These are phyloP conservation scores for Ganaspis sp. DNA, from an alignment of 1,140 invertebrate genomes.

Conservation along the genomic window DNA sequence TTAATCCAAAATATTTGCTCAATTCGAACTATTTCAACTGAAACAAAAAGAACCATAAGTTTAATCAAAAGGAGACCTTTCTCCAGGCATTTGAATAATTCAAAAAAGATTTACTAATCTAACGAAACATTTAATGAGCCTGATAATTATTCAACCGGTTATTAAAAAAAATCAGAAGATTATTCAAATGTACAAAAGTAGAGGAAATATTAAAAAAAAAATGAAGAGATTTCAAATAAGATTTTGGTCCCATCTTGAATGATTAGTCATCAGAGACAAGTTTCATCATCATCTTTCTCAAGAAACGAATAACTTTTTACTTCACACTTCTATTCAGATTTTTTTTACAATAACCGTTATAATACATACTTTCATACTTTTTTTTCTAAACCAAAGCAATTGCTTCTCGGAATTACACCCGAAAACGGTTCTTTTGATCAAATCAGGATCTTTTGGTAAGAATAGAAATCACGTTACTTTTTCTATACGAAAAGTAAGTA, in stretches of 20 bases:
- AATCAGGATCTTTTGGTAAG: background rate
- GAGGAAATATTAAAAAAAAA: background rate
- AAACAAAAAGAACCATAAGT: too few species aligned
- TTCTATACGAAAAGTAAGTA: background rate
- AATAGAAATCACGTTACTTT: background rate
- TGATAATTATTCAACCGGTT: too few species aligned
- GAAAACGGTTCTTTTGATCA: constrained; percentile 4
- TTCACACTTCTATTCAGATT: background rate
- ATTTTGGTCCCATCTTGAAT: constrained; percentile 39
- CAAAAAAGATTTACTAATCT: too few species aligned
- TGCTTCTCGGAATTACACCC: background rate
- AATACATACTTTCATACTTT: constrained; percentile 11
- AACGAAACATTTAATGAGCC: too few species aligned
- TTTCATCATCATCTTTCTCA: constrained; percentile 11
- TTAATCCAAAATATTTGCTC: too few species aligned
- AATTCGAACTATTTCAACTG: too few species aligned
- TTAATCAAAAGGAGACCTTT: too few species aligned
- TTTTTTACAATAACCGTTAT: constrained; percentile 14
- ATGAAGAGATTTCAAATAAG: background rate
- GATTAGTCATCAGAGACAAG: constrained; percentile 39
- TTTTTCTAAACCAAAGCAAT: constrained; percentile 6
- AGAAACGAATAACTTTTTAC: constrained; percentile 17
- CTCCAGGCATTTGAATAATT: too few species aligned
- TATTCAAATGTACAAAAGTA: too few species aligned
- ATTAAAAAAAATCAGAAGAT: too few species aligned